A percentile compares a stretch with the other conserved stretches of the same genome.
phyloP scores from a whole-genome alignment of 2,113 vertebrate species.

The Stomatorhinus ivindoensis region DNA sequence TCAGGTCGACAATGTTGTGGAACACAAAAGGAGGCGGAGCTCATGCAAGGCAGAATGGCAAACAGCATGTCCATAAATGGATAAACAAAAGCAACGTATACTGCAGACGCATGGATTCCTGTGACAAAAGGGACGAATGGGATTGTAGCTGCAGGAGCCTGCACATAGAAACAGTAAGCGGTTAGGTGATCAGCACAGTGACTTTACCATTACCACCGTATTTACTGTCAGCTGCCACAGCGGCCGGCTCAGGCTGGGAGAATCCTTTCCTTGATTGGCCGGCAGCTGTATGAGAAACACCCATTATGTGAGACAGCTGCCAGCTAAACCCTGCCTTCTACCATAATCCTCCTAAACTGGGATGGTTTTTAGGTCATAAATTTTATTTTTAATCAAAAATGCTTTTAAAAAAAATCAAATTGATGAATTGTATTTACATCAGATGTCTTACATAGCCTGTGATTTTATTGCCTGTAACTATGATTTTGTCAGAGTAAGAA shows the following conservation, averaged over 20 bases:
- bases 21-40: neutral
- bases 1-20: neutral
- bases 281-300: constrained; percentile 37
- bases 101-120: constrained; percentile 5
- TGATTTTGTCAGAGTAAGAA: neutral
- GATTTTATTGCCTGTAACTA: neutral
- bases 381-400: neutral
- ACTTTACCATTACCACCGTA: constrained; percentile 40
- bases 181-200: constrained; percentile 23
- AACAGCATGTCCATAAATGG: constrained; percentile 6
- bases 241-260: constrained; percentile 28
- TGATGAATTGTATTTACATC: neutral
- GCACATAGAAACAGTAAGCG: constrained; percentile 21
- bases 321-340: neutral
- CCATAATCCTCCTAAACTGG: neutral
- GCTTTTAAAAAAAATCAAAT: neutral
- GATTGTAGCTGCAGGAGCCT: constrained; percentile 16
- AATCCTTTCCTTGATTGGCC: constrained; percentile 34
- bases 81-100: neutral
- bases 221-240: constrained; percentile 39
- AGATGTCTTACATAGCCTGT: neutral
- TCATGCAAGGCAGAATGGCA: constrained; percentile 30
- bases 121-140: constrained; percentile 21
- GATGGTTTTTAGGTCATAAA: neutral
- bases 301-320: constrained; percentile 19